Evolutionary conservation across 2,888 invertebrate species (phyloP).

Genomic region (Saturnia pavonia): DNA sequence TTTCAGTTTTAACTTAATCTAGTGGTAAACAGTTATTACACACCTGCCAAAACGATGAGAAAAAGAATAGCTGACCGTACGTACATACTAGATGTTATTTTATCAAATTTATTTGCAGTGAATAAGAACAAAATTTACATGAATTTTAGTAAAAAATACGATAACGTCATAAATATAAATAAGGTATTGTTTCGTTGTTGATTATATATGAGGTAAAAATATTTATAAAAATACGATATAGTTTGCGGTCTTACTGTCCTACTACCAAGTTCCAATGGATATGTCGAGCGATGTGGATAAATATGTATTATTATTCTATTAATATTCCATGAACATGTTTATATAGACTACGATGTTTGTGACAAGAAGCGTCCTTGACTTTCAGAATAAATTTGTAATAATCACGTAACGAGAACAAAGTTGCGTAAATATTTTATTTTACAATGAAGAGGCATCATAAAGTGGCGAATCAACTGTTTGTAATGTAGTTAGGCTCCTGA

Average conservation of each 20-base stretch:
- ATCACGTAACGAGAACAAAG: conserved; percentile 1
- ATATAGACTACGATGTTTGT: background rate
- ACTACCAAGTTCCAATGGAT: too few relatives aligned
- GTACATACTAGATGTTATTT: background rate
- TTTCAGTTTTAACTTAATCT: too few relatives aligned
- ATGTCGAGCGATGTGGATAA: too few relatives aligned
- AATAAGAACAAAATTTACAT: background rate
- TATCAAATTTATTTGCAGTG: background rate
- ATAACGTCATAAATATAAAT: too few relatives aligned
- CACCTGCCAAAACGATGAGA: background rate
- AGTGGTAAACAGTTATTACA: too few relatives aligned
- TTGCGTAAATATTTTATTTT: conserved; percentile 8
- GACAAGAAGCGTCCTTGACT: background rate
- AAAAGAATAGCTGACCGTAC: background rate
- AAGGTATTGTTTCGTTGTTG: background rate
- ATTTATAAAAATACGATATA: background rate
- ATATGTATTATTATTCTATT: too few relatives aligned
- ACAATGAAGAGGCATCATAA: conserved; percentile 37
- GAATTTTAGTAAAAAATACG: background rate
- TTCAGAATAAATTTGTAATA: conserved; percentile 2
- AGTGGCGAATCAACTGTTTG: conserved; percentile 36
- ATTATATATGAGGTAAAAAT: background rate
- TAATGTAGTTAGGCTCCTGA: conserved; percentile 34
- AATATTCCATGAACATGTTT: conserved; percentile 1
- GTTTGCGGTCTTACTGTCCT: too few relatives aligned